Conservation (phyloP, 2,113 vertebrate genomes). For the Equus przewalskii region DNA sequence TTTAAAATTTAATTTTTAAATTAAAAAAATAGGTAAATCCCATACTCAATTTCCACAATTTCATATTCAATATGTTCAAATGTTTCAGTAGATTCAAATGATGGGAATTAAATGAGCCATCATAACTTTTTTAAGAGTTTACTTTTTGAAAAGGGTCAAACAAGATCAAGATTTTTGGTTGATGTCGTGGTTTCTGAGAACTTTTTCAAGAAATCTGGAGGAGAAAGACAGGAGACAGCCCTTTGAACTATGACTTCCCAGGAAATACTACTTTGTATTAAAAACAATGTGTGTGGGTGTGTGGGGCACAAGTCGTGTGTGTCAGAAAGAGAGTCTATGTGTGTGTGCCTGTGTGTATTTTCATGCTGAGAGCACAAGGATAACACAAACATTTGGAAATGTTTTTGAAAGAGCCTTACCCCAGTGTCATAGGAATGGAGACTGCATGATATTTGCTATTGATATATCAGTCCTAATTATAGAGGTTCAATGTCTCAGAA, state of each 20-base stretch:
- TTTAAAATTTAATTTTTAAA: background rate
- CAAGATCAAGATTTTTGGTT: conserved; percentile 43
- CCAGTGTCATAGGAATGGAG: background rate
- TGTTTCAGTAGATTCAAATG: conserved; percentile 32
- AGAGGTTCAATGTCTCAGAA: background rate
- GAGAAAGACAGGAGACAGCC: background rate
- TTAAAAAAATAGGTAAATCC: background rate
- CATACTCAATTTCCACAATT: conserved; percentile 14
- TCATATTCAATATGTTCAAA: conserved; percentile 36
- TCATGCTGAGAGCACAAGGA: background rate
- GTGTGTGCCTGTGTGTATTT: background rate
- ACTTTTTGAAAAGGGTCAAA: conserved; percentile 61
- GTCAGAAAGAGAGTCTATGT: background rate
- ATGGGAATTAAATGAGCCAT: background rate
- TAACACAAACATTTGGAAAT: background rate
- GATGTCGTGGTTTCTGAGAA: background rate
- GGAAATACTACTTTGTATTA: background rate
- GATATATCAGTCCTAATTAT: conserved; percentile 44
- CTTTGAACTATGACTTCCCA: background rate
- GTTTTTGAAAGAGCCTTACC: conserved; percentile 33
- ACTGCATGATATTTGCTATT: background rate
- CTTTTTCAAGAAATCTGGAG: conserved; percentile 20
- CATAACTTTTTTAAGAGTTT: background rate
- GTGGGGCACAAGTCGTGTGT: background rate
- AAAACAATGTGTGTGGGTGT: background rate